These are phyloP conservation scores for Agrotis puta DNA, from an alignment of 2,888 invertebrate species.

Conservation along the genomic window DNA sequence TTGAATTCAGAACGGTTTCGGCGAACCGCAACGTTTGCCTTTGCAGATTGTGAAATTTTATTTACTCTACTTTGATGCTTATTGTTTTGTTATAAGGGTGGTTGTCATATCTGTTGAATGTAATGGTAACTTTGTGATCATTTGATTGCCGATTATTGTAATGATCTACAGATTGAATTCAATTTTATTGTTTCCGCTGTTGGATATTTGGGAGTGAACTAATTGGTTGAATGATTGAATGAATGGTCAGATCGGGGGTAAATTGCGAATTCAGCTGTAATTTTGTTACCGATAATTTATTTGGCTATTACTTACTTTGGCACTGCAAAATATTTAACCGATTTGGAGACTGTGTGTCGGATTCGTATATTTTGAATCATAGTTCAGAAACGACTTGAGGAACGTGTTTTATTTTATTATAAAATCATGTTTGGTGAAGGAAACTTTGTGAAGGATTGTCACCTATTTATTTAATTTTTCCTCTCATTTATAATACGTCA, in stretches of 20 bases:
- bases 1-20: slow-evolving; percentile 89
- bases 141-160: slow-evolving; percentile 62
- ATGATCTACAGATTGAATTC: slow-evolving; percentile 63
- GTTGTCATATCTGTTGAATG: not conserved
- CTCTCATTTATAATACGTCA: too few relatives aligned
- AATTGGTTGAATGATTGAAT: slow-evolving; percentile 46
- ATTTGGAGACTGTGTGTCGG: not conserved
- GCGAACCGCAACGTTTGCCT: slow-evolving; percentile 75
- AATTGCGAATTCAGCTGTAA: slow-evolving; percentile 11
- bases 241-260: slow-evolving; percentile 19
- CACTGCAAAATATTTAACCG: slow-evolving; percentile 3
- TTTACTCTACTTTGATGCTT: slow-evolving; percentile 60
- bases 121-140: slow-evolving; percentile 34
- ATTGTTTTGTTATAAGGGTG: slow-evolving; percentile 38
- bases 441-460: not conserved
- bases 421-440: not conserved
- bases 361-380: not conserved
- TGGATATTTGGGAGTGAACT: slow-evolving; percentile 51
- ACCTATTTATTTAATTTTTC: too few relatives aligned
- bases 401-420: too few relatives aligned
- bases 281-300: slow-evolving; percentile 5
- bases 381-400: too few relatives aligned
- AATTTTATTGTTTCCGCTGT: slow-evolving; percentile 59
- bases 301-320: not conserved
- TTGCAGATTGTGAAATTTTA: slow-evolving; percentile 63